A percentile compares a stretch with the other conserved stretches of the same genome.
Evolutionary conservation across 1,140 invertebrate genomes (phyloP).

Genomic region (Thereuonema tuberculata): DNA sequence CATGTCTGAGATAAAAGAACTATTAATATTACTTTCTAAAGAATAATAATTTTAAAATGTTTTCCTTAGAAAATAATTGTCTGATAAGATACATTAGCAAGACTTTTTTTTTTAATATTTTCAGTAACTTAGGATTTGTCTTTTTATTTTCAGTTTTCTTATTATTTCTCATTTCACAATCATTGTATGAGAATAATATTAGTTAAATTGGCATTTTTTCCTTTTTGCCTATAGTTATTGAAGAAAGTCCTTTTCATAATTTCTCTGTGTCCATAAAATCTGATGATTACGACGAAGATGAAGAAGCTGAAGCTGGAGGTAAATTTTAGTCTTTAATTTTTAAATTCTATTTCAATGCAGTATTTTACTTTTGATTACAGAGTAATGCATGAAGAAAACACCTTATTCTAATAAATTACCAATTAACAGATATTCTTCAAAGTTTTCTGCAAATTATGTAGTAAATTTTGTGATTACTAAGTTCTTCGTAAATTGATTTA

Average conservation of each 20-base stretch:
- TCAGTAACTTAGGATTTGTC: neutral
- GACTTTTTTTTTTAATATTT: neutral
- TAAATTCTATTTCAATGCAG: neutral
- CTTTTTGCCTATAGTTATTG: conserved; percentile 43
- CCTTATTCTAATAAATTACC: no score
- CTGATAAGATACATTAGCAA: neutral
- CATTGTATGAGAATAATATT: conserved; percentile 1
- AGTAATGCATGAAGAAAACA: no score
- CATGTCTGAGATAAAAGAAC: no score
- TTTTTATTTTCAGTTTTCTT: conserved; percentile 15
- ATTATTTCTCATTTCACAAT: conserved; percentile 2
- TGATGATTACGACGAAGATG: conserved; percentile 51
- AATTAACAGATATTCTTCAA: neutral
- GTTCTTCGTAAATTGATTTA: no score
- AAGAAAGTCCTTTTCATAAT: conserved; percentile 47
- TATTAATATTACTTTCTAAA: no score
- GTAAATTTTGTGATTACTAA: no score
- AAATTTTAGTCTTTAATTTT: conserved; percentile 9
- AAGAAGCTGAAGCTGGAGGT: conserved; percentile 38
- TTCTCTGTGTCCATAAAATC: conserved; percentile 65
- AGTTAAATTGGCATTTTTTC: conserved; percentile 15
- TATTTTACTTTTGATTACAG: no score
- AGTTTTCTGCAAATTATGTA: neutral
- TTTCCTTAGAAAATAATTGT: neutral
- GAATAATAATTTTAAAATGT: no score